A percentile compares a stretch with the other conserved stretches of the same genome.
Evolutionary conservation across 2,113 vertebrate genomes (phyloP).

Genomic region (Podarcis raffonei): DNA sequence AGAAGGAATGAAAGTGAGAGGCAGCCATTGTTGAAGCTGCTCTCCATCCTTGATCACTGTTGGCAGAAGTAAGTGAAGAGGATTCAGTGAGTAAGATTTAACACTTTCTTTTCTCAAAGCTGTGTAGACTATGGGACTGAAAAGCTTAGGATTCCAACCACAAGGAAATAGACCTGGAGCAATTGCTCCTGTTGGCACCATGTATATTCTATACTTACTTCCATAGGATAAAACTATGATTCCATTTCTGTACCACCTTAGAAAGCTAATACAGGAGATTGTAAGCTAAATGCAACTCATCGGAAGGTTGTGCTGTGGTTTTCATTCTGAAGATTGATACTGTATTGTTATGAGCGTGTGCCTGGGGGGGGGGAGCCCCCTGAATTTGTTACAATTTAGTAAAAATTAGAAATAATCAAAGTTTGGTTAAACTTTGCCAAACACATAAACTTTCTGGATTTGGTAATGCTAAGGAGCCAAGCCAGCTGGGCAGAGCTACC

Average conservation of each 20-base stretch:
- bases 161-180: not conserved
- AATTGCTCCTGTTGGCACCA: no score
- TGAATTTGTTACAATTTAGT: no score
- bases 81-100: not conserved
- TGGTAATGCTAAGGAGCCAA: no score
- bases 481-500: no score
- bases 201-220: not conserved
- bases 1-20: not conserved
- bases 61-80: not conserved
- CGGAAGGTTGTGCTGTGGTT: not conserved
- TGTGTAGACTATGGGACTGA: not conserved
- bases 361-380: no score
- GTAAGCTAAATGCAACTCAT: not conserved
- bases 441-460: no score
- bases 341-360: not conserved
- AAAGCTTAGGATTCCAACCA: not conserved
- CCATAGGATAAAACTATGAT: not conserved
- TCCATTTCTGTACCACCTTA: not conserved
- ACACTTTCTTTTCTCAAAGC: not conserved
- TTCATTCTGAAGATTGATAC: not conserved
- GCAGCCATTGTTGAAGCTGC: not conserved
- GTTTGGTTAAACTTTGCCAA: no score
- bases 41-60: not conserved
- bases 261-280: not conserved
- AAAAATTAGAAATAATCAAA: no score